A percentile compares a stretch with the other conserved stretches of the same genome.
These are phyloP conservation scores for Gnathonemus longibarbis DNA, from an alignment of 2,113 vertebrate genomes.

Conservation along the genomic window DNA sequence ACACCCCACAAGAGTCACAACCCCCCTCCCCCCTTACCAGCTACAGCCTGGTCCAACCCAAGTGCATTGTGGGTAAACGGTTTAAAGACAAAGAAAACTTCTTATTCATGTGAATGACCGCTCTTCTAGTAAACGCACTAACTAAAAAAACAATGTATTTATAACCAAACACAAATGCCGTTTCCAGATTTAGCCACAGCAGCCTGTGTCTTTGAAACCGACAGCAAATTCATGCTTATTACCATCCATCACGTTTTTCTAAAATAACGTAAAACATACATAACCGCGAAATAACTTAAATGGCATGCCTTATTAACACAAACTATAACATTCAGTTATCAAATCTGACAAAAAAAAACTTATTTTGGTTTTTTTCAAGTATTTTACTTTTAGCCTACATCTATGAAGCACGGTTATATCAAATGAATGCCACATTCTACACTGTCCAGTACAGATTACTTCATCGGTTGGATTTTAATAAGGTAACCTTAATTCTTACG, in stretches of 20 bases:
- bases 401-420: conserved; percentile 58
- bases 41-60: conserved; percentile 16
- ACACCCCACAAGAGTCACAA: conserved; percentile 4
- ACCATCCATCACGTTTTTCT: conserved; percentile 55
- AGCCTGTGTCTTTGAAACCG: conserved; percentile 50
- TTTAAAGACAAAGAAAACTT: conserved; percentile 14
- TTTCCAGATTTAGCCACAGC: conserved; percentile 55
- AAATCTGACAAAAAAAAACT: conserved; percentile 43
- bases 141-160: conserved; percentile 54
- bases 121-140: conserved; percentile 14
- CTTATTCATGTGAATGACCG: conserved; percentile 13
- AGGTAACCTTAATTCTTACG: conserved; percentile 2
- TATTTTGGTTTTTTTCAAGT: conserved; percentile 40
- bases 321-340: conserved; percentile 64
- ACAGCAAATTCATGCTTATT: conserved; percentile 58
- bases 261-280: conserved; percentile 63
- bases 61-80: conserved; percentile 17
- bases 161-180: conserved; percentile 57
- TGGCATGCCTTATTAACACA: conserved; percentile 65
- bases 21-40: conserved; percentile 6
- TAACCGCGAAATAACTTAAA: conserved; percentile 67
- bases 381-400: conserved; percentile 55
- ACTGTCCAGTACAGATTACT: conserved; percentile 53
- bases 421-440: conserved; percentile 53
- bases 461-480: conserved; percentile 41